These are phyloP conservation scores for Saccopteryx leptura DNA, from an alignment of 2,113 vertebrate species.

Conservation along the genomic window DNA sequence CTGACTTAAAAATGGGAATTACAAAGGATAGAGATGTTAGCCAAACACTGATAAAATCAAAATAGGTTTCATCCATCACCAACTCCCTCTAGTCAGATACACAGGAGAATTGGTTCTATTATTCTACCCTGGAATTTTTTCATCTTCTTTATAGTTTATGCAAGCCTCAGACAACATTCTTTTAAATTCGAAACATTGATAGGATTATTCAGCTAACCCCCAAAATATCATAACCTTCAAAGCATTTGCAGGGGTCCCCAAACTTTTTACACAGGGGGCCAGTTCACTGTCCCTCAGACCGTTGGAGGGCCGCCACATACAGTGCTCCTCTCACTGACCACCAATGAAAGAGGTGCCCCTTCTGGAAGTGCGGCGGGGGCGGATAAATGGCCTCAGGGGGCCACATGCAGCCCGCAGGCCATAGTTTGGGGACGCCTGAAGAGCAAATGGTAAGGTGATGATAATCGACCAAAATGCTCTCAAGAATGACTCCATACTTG, in stretches of 20 bases:
- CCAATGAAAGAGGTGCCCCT: too few species aligned
- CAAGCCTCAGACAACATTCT: slow-evolving; percentile 49
- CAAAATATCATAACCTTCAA: slow-evolving; percentile 24
- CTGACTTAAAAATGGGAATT: slow-evolving; percentile 44
- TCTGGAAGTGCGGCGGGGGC: too few species aligned
- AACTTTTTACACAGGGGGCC: too few species aligned
- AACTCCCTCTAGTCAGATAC: slow-evolving; percentile 29
- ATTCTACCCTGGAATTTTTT: not conserved
- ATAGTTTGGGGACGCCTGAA: too few species aligned
- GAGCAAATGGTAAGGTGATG: slow-evolving; percentile 24
- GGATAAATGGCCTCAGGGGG: too few species aligned
- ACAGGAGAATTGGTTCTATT: not conserved
- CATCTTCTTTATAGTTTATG: not conserved
- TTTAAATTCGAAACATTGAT: slow-evolving; percentile 52
- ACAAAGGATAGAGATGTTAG: not conserved
- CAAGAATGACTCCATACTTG: not conserved
- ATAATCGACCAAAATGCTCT: slow-evolving; percentile 44
- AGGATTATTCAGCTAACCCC: not conserved
- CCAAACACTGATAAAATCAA: not conserved
- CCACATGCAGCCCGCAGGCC: too few species aligned
- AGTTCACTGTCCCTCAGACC: too few species aligned
- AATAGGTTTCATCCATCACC: not conserved
- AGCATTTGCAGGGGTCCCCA: not conserved
- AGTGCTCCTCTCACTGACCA: too few species aligned
- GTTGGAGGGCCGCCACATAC: too few species aligned